phyloP scores from a whole-genome alignment of 2,888 invertebrate species.

The Tridacna gigas region DNA sequence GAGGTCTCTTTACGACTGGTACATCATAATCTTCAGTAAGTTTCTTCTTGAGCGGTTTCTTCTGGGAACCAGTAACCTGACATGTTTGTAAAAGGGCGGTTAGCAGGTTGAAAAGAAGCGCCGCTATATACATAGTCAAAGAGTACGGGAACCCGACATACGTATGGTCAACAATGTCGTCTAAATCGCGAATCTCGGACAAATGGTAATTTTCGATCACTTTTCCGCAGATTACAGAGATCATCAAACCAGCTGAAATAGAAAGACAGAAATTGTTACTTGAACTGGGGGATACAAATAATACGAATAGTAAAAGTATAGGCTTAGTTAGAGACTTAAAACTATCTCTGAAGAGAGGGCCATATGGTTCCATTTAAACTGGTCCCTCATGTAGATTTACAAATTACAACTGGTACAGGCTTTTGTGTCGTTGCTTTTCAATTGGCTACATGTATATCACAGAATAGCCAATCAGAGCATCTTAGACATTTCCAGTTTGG shows the following conservation, averaged over 20 bases:
- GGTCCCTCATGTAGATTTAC: too few relatives aligned
- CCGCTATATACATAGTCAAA: conserved; percentile 35
- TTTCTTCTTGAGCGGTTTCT: conserved; percentile 4
- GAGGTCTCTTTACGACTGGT: not conserved
- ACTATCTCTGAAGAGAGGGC: too few relatives aligned
- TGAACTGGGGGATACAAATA: too few relatives aligned
- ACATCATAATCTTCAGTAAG: not conserved
- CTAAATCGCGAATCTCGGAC: conserved; percentile 14
- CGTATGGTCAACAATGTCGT: conserved; percentile 32
- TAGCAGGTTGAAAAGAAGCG: conserved; percentile 21
- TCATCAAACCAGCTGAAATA: conserved; percentile 50
- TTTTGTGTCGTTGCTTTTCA: too few relatives aligned
- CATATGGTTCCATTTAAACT: too few relatives aligned
- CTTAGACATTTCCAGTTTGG: too few relatives aligned
- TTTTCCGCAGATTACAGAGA: conserved; percentile 18
- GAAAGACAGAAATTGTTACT: not conserved
- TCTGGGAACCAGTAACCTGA: conserved; percentile 23
- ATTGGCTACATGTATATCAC: too few relatives aligned
- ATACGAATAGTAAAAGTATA: too few relatives aligned
- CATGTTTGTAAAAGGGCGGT: conserved; percentile 11
- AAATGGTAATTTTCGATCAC: conserved; percentile 22
- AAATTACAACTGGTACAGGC: too few relatives aligned
- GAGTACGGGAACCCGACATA: conserved; percentile 57
- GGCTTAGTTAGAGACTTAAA: too few relatives aligned
- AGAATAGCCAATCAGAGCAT: too few relatives aligned